Evolutionary conservation across 2,113 vertebrate genomes (phyloP).

Genomic region (Crotalus helleri): DNA sequence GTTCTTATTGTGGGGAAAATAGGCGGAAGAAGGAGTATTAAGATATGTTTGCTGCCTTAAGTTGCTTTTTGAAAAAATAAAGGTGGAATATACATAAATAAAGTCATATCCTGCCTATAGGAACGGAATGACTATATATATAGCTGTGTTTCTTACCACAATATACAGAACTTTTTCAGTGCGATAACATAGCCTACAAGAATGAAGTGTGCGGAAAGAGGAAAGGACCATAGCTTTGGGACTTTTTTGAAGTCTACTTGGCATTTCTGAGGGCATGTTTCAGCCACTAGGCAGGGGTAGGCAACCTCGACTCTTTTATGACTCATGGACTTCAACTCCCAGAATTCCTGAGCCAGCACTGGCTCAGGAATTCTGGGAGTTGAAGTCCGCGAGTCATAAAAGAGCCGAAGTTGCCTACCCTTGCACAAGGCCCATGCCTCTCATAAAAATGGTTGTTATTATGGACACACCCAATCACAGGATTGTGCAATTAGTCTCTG

Average conservation of each 20-base stretch:
- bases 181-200: neutral
- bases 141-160: too few relatives aligned
- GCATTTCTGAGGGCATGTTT: neutral
- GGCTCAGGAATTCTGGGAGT: too few relatives aligned
- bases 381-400: too few relatives aligned
- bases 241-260: neutral
- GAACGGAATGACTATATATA: neutral
- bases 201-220: neutral
- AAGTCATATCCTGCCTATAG: neutral
- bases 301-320: neutral
- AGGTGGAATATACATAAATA: neutral
- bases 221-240: neutral
- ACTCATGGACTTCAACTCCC: too few relatives aligned
- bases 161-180: neutral
- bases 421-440: neutral
- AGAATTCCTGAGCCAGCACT: too few relatives aligned
- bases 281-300: neutral
- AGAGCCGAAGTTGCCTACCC: too few relatives aligned
- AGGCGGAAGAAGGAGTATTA: neutral
- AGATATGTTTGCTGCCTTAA: neutral
- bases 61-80: neutral
- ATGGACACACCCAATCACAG: neutral
- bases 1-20: neutral
- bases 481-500: neutral
- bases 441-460: neutral